Conservation (phyloP, 1,140 invertebrate species). For the Leptestheria dahalacensis region DNA sequence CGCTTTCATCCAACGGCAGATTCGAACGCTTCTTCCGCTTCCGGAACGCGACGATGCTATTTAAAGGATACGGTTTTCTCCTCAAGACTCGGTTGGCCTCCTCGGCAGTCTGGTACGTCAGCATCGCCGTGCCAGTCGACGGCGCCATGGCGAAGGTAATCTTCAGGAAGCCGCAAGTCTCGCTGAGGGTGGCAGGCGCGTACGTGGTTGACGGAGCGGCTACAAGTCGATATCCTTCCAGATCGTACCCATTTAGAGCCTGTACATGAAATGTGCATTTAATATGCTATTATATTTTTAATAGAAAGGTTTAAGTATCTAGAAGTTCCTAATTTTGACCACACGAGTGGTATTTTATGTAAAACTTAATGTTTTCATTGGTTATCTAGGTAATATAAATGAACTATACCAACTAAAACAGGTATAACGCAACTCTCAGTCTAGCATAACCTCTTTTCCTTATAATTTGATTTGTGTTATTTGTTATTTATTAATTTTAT, state of each 20-base stretch:
- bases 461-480: no score
- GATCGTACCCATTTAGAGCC: not conserved
- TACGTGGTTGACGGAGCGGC: not conserved
- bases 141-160: constrained; percentile 4
- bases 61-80: not conserved
- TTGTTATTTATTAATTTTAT: no score
- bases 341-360: no score
- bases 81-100: not conserved
- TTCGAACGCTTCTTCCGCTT: not conserved
- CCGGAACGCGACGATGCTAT: not conserved
- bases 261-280: no score
- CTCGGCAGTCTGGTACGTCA: not conserved
- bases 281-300: no score
- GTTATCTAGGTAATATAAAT: no score
- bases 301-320: no score
- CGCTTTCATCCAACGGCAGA: not conserved
- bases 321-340: no score
- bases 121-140: not conserved
- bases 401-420: no score
- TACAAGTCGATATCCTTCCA: not conserved
- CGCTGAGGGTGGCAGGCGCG: not conserved
- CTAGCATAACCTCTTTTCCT: no score
- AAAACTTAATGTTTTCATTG: no score
- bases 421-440: no score
- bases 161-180: not conserved